A percentile compares a stretch with the other conserved stretches of the same genome.
Evolutionary conservation across 2,797 vertebrate species (phyloP).

Genomic region (Strix occidentalis): DNA sequence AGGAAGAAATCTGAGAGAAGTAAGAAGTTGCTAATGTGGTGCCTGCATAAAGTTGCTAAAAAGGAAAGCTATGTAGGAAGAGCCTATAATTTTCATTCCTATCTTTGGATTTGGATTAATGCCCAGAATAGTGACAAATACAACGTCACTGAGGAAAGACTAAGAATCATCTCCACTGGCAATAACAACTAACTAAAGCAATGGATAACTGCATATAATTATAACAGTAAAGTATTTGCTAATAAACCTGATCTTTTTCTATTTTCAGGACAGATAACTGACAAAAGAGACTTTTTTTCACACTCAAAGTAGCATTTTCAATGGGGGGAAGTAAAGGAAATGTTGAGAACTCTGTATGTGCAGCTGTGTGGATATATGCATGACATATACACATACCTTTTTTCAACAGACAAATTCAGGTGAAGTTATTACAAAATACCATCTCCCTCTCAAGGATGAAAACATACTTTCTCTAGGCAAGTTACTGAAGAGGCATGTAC

Average conservation of each 20-base stretch:
- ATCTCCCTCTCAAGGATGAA: background rate
- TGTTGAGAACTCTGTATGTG: background rate
- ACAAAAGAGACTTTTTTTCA: background rate
- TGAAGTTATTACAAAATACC: background rate
- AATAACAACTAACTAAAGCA: slow-evolving; percentile 54
- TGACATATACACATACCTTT: background rate
- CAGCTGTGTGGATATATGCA: background rate
- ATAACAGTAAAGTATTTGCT: slow-evolving; percentile 21
- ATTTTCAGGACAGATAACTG: background rate
- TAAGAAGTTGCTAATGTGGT: slow-evolving; percentile 69
- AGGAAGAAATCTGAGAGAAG: slow-evolving; percentile 65
- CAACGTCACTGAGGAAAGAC: slow-evolving; percentile 60
- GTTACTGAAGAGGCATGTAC: background rate
- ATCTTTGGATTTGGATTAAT: slow-evolving; percentile 79
- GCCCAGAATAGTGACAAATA: slow-evolving; percentile 77
- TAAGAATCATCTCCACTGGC: slow-evolving; percentile 56
- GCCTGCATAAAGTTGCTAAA: slow-evolving; percentile 71
- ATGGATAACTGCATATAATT: slow-evolving; percentile 41
- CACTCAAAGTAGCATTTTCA: background rate
- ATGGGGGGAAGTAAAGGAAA: background rate
- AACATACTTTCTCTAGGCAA: background rate
- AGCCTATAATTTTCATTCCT: slow-evolving; percentile 80
- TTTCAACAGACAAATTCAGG: background rate
- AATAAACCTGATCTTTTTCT: background rate
- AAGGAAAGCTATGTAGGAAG: slow-evolving; percentile 79